phyloP scores from a whole-genome alignment of 2,797 vertebrate species.

The Anniella stebbinsi region DNA sequence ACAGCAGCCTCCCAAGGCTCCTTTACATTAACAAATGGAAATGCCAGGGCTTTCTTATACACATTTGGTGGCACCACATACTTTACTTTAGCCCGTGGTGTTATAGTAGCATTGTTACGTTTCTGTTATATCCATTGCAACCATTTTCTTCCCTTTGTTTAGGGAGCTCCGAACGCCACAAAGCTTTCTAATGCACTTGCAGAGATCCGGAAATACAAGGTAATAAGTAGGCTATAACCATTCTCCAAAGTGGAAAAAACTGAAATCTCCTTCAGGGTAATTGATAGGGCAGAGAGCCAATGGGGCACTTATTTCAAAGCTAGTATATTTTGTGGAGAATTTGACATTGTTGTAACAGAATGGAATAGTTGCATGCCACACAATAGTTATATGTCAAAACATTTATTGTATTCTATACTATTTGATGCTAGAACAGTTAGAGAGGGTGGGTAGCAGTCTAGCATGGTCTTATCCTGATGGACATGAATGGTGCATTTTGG shows the following conservation, averaged over 20 bases:
- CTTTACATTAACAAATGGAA: not conserved
- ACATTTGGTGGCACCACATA: not conserved
- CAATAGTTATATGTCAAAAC: not conserved
- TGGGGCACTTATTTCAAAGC: not conserved
- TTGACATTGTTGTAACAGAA: not conserved
- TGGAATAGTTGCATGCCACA: not conserved
- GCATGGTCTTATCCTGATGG: not conserved
- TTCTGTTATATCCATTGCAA: not conserved
- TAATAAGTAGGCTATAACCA: slow-evolving; percentile 46
- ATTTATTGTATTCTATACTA: not conserved
- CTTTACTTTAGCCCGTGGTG: not conserved
- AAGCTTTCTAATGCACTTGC: slow-evolving; percentile 37
- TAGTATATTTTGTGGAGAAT: not conserved
- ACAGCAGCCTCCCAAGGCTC: not conserved
- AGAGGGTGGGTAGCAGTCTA: not conserved
- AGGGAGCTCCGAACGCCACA: slow-evolving; percentile 53
- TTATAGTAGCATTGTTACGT: not conserved
- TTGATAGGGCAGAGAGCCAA: not conserved
- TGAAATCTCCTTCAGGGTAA: not conserved
- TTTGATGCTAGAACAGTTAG: not conserved
- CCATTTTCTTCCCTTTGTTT: not conserved
- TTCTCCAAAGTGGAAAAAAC: not conserved
- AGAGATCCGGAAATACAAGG: slow-evolving; percentile 82
- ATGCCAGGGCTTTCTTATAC: not conserved
- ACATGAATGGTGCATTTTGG: not conserved